Conservation (phyloP, 2,113 vertebrate species). For the Felis chaus region DNA sequence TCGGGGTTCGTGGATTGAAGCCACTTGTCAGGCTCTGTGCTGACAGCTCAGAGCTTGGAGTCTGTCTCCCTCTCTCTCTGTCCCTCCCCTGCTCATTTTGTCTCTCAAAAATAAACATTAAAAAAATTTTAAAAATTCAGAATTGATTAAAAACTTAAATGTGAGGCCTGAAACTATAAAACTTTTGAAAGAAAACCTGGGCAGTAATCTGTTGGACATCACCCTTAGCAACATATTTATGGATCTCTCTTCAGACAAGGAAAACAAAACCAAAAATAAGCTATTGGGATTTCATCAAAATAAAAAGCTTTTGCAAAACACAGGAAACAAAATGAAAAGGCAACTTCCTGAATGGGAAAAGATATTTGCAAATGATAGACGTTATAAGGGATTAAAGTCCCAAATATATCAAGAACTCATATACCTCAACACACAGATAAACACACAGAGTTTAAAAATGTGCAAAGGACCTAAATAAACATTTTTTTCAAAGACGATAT, state of each 20-base stretch:
- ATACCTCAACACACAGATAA: background rate
- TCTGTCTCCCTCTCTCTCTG: too few species aligned
- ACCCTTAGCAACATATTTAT: background rate
- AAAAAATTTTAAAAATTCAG: background rate
- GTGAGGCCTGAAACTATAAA: background rate
- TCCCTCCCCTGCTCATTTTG: too few species aligned
- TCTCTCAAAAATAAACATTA: too few species aligned
- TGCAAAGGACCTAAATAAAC: background rate
- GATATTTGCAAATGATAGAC: background rate
- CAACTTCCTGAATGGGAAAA: background rate
- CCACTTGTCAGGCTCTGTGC: too few species aligned
- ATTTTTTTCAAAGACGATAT: background rate
- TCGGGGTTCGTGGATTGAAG: too few species aligned
- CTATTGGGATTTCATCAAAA: background rate
- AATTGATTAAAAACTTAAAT: background rate
- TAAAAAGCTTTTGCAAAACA: background rate
- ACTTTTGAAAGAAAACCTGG: background rate
- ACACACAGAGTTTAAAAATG: background rate
- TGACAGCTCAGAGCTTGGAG: too few species aligned
- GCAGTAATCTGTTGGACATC: background rate
- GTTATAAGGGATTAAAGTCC: background rate
- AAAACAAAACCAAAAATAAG: background rate
- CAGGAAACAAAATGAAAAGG: background rate
- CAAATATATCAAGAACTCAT: background rate
- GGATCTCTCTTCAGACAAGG: background rate